Base-by-base conservation (phyloP, 2,888 invertebrate species). In the Drosophila tanythrix region DNA sequence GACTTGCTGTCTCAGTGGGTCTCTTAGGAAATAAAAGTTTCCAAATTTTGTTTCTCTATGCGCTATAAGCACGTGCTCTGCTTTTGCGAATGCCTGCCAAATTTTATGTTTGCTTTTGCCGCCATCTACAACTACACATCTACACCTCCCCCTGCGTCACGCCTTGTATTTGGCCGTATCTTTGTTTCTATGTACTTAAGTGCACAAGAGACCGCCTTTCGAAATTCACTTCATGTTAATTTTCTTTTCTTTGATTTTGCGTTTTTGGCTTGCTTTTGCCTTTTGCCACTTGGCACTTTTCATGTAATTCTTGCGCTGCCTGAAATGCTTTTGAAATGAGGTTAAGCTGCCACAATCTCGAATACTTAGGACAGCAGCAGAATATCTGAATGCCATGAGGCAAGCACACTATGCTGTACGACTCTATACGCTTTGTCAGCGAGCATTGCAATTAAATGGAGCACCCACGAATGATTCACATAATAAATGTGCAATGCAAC, bases 221-320 rank as follows among this genome's bases (percentile, higher is more conserved):
- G 88, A 84, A 84, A 85, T 81, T 82, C 84, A 79, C 85, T 81
- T 87, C 88, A 85, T 87, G 84, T 88, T 85, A 84, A 85, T 85
- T 87, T 84, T 76, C 81, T 80, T 84, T 81, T 79, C 88, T 88
- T 87, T 88, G 85, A 84, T 85, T 88, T 84, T 79, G 68, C 73
- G 71, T 74, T 18, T 38, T 74, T 69, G 59, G 68, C 84, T 71
- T 76, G 83, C 43, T 33, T 46, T 46, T 53, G 51, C 52, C 25
- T 6, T 33, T 50, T 64, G 66, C 70, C 82, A 73, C 76, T 87
- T 81, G 68, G 68, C 78, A 74, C 74, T 78, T 76, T 82, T 76
- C 71, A 75, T 84, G 84, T 82, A 83, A 84, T 84, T 87, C 79
- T 79, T 79, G 65, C 46, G 75, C 71, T 68, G 63, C 66, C 70